These are phyloP conservation scores for Hepsetus odoe DNA, from an alignment of 2,113 vertebrate genomes.

Conservation along the genomic window DNA sequence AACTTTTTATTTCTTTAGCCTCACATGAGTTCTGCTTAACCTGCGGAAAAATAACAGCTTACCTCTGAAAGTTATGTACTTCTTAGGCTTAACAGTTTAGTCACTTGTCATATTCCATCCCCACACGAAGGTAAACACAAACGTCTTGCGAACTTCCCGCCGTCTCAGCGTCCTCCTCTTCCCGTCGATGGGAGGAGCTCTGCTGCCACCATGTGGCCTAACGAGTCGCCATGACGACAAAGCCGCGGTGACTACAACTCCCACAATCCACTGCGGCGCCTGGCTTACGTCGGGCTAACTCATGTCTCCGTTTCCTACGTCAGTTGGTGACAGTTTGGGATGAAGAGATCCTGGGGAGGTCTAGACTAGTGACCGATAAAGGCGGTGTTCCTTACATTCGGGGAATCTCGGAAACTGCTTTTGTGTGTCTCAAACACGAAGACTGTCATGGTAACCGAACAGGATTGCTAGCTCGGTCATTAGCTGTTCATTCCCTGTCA, in stretches of 20 bases:
- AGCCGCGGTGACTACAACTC: constrained; percentile 63
- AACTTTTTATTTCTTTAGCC: not conserved
- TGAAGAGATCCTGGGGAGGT: constrained; percentile 49
- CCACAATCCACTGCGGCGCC: constrained; percentile 55
- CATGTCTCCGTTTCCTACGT: constrained; percentile 36
- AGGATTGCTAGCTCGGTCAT: not conserved
- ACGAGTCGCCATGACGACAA: too few species aligned
- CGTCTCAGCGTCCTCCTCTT: not conserved
- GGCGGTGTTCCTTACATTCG: not conserved
- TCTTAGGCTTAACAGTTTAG: not conserved
- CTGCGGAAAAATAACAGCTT: constrained; percentile 21
- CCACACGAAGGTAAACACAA: not conserved
- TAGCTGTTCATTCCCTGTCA: not conserved
- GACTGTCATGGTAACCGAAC: not conserved
- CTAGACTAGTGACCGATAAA: not conserved
- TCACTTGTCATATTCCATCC: not conserved
- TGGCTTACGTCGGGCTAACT: constrained; percentile 26
- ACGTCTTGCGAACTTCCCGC: constrained; percentile 30
- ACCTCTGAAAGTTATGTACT: constrained; percentile 35
- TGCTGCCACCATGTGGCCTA: constrained; percentile 13
- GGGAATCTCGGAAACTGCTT: not conserved
- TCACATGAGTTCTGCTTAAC: not conserved
- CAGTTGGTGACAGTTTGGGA: constrained; percentile 60
- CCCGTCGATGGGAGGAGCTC: not conserved
- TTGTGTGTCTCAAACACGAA: not conserved